A percentile compares a stretch with the other conserved stretches of the same genome.
These are phyloP conservation scores for Pygoscelis adeliae DNA, from an alignment of 2,113 vertebrate species.

Conservation along the genomic window DNA sequence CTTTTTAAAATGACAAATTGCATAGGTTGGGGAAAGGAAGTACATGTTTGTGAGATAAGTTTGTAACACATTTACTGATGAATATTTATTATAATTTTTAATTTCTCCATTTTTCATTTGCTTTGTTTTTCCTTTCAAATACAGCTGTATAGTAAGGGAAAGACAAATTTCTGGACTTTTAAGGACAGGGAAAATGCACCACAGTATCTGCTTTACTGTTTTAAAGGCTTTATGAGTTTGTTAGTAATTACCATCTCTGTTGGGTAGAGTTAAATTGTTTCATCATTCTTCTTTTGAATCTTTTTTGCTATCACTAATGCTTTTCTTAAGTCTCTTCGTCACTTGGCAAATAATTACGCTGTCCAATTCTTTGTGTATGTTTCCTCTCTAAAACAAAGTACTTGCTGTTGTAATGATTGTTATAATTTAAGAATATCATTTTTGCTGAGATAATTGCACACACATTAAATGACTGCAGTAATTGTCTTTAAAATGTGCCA, in stretches of 20 bases:
- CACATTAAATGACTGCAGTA: background rate
- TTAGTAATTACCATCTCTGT: background rate
- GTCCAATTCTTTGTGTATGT: background rate
- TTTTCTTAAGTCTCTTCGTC: background rate
- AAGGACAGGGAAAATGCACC: background rate
- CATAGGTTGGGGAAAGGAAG: background rate
- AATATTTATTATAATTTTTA: background rate
- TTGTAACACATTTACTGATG: background rate
- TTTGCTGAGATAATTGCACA: background rate
- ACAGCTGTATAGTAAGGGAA: background rate
- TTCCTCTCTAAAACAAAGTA: background rate
- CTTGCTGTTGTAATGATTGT: background rate
- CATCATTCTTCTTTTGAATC: background rate
- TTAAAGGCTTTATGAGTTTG: background rate
- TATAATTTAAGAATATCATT: background rate
- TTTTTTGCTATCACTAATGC: background rate
- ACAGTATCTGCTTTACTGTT: background rate
- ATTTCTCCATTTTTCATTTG: background rate
- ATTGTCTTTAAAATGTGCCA: constrained; percentile 13
- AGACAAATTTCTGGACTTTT: background rate
- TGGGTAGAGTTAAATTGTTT: background rate
- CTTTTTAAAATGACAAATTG: background rate
- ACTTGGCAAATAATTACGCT: background rate
- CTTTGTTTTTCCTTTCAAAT: background rate
- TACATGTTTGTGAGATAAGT: background rate